Percentiles rank a stretch among this genome's conserved stretches.
phyloP scores from a whole-genome alignment of 1,140 invertebrate genomes.

The Drosophila albomicans region DNA sequence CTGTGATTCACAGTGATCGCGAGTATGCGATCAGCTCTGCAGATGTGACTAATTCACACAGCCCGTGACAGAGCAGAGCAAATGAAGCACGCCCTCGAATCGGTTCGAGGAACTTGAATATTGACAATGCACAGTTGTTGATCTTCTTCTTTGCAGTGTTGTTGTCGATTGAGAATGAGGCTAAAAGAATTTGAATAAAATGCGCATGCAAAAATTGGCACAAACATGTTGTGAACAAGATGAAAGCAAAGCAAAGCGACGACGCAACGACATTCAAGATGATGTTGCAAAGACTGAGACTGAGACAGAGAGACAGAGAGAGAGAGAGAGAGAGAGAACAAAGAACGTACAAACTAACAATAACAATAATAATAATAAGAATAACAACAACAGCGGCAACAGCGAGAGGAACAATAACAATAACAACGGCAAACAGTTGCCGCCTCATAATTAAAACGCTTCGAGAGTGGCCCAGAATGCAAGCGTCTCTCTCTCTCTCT shows the following conservation, averaged over 20 bases:
- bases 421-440: constrained; percentile 56
- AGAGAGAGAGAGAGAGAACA: constrained; percentile 24
- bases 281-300: constrained; percentile 6
- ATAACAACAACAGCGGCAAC: not conserved
- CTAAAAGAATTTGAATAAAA: constrained; percentile 78
- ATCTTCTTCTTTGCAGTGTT: constrained; percentile 32
- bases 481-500: constrained; percentile 10
- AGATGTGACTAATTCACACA: constrained; percentile 30
- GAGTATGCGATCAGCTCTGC: constrained; percentile 9
- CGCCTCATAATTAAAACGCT: constrained; percentile 78
- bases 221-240: constrained; percentile 28
- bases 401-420: constrained; percentile 13
- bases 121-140: constrained; percentile 56
- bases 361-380: constrained; percentile 20
- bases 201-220: constrained; percentile 73
- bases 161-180: constrained; percentile 68
- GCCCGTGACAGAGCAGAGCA: constrained; percentile 6
- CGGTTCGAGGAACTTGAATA: constrained; percentile 58
- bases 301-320: constrained; percentile 30
- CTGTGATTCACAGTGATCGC: not conserved
- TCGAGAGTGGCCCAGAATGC: constrained; percentile 76
- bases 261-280: not conserved
- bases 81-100: constrained; percentile 28
- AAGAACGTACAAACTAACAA: constrained; percentile 14
- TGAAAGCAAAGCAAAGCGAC: constrained; percentile 1